phyloP scores from a whole-genome alignment of 2,113 vertebrate genomes.

The Agapornis roseicollis region DNA sequence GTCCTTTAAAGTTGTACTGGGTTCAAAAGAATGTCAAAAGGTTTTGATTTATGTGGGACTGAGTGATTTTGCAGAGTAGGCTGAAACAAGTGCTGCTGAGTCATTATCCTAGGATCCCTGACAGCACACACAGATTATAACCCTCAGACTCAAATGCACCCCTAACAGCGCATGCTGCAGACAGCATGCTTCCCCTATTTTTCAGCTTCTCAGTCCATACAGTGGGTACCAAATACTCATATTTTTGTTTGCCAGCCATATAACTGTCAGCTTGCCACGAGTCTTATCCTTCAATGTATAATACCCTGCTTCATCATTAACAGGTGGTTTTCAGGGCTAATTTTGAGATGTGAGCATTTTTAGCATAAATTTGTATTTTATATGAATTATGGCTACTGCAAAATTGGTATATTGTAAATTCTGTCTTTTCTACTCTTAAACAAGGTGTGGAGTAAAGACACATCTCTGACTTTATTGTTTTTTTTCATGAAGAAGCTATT shows the following conservation, averaged over 20 bases:
- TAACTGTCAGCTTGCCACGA: not conserved
- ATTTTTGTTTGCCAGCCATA: not conserved
- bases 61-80: not conserved
- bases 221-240: not conserved
- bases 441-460: not conserved
- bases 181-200: not conserved
- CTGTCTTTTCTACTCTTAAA: not conserved
- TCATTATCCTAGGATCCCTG: not conserved
- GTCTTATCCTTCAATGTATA: not conserved
- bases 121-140: not conserved
- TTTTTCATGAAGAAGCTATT: not conserved
- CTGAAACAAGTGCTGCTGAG: not conserved
- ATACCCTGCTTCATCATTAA: not conserved
- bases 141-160: not conserved
- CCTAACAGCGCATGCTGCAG: not conserved
- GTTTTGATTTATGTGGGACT: not conserved
- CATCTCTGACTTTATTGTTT: not conserved
- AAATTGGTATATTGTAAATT: not conserved
- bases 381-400: not conserved
- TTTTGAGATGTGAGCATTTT: not conserved
- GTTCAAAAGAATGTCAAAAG: not conserved
- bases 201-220: not conserved
- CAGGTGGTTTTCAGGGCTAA: not conserved
- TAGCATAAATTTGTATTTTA: not conserved
- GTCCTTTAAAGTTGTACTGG: not conserved